Base-by-base conservation (phyloP, 2,113 vertebrate species). In the Regulus satrapa region DNA sequence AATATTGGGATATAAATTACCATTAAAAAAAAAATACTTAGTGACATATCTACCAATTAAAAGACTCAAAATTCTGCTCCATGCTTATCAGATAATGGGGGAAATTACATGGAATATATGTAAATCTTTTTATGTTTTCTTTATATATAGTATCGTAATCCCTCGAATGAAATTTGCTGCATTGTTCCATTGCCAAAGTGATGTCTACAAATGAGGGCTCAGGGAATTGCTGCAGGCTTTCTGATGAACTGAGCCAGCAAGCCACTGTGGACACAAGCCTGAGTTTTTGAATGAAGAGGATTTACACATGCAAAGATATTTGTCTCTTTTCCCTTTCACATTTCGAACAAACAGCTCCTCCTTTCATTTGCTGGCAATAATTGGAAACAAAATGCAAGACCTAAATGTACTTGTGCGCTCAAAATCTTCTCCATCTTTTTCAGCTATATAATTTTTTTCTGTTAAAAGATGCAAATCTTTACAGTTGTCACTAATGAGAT, bases 181-280 rank as follows among this genome's bases (percentile, higher is more conserved):
- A 88, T 86, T 84, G 40, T 97, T 85, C 80, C 52, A 88, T 64
- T 96, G 96, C 89, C 94, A 94, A 84, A 88, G 21, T 41, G 79
- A 72, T 45, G 62, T 76, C 81, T 93, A 51, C 61, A 91, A 74
- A 88, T 88, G 64, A 96, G 86, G 68, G 58, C 67, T 68, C 25
- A 51, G 62, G 71, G 66, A 87, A 78, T 88, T 75, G 29, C 41
- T 75, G 67, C 18, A 79, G 87, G 55, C 72, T 97, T 97, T 96
- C 55, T 68, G 59, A 85, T 26, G 41, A 95, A 56, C 71, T 88
- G 69, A 76, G 55, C 56, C 69, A 86, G 88, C 63, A 85, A 85
- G 18, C 68, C 89, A 51, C 91, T 88, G 75, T 85, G 94, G 95
- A 94, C 89, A 93, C 48, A 85, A 95, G 66, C 62, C 15, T 59